Percentiles rank a stretch among this genome's conserved stretches.
Conservation (phyloP, 2,797 vertebrate species). For the Philypnodon macrostomus region DNA sequence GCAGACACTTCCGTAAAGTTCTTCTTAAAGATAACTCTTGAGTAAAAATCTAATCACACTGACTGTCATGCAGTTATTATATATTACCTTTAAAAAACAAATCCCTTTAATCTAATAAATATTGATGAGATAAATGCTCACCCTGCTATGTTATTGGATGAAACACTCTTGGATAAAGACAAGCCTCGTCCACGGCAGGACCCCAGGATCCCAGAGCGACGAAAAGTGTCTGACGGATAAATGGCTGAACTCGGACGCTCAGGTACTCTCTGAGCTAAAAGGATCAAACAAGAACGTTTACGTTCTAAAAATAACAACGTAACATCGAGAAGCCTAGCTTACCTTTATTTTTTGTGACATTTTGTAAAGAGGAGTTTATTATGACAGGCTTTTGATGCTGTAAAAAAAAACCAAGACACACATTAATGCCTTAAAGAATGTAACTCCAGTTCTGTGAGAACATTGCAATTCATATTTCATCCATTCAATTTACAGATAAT, state of each 20-base stretch:
- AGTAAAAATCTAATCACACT: too few species aligned
- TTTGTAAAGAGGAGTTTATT: slow-evolving; percentile 82
- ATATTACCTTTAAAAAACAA: too few species aligned
- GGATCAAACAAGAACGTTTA: neutral
- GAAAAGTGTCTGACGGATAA: slow-evolving; percentile 86
- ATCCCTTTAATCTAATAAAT: too few species aligned
- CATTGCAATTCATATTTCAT: too few species aligned
- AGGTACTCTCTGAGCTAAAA: slow-evolving; percentile 74
- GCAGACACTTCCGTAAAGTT: too few species aligned
- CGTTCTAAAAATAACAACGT: neutral
- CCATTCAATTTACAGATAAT: too few species aligned
- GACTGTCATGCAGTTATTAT: too few species aligned
- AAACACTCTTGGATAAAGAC: slow-evolving; percentile 91
- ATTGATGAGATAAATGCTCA: too few species aligned
- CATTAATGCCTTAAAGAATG: too few species aligned
- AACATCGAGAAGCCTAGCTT: slow-evolving; percentile 44
- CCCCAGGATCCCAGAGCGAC: slow-evolving; percentile 85
- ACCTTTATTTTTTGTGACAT: slow-evolving; percentile 85
- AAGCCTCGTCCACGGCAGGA: slow-evolving; percentile 81
- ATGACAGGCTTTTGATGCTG: slow-evolving; percentile 88
- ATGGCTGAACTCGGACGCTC: slow-evolving; percentile 89
- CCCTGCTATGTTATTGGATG: slow-evolving; percentile 92
- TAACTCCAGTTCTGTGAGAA: too few species aligned
- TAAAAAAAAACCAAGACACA: slow-evolving; percentile 3
- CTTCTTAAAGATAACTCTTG: too few species aligned